Conservation (phyloP, 2,797 vertebrate species). For the Notolepis coatsorum region DNA sequence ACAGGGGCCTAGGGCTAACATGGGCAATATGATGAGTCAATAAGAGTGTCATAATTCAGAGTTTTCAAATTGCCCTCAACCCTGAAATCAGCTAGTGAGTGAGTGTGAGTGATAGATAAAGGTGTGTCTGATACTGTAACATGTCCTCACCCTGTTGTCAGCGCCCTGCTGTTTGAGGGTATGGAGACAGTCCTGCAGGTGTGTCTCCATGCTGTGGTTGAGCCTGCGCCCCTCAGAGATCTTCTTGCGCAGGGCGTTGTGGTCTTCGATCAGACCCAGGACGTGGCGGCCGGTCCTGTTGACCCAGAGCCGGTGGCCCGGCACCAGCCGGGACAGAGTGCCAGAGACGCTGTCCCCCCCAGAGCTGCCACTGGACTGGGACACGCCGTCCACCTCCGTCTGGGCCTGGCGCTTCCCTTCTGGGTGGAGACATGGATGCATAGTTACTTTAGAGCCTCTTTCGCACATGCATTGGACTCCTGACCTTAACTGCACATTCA, state of each 20-base stretch:
- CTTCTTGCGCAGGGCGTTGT: conserved; percentile 87
- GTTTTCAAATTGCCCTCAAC: too few species aligned
- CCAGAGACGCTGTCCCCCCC: conserved; percentile 57
- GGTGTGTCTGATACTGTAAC: neutral
- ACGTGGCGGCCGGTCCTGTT: conserved; percentile 85
- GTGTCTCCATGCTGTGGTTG: conserved; percentile 78
- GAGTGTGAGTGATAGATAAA: neutral
- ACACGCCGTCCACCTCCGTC: conserved; percentile 63
- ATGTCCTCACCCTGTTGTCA: conserved; percentile 58
- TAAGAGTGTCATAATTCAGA: too few species aligned
- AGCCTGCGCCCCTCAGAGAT: conserved; percentile 86
- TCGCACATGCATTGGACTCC: too few species aligned
- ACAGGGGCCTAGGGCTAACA: too few species aligned
- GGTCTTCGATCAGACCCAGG: conserved; percentile 91
- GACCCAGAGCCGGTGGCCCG: conserved; percentile 87
- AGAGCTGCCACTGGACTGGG: conserved; percentile 75
- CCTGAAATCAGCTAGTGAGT: too few species aligned
- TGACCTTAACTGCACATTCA: too few species aligned
- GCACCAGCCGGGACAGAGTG: conserved; percentile 79
- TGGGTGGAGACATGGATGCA: conserved; percentile 23
- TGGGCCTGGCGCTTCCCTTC: conserved; percentile 39
- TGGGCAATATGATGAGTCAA: too few species aligned
- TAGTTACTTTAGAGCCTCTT: neutral
- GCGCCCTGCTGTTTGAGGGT: conserved; percentile 53
- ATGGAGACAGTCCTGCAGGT: conserved; percentile 74